phyloP scores from a whole-genome alignment of 2,888 invertebrate species.

The Aleiodes leptofemur region DNA sequence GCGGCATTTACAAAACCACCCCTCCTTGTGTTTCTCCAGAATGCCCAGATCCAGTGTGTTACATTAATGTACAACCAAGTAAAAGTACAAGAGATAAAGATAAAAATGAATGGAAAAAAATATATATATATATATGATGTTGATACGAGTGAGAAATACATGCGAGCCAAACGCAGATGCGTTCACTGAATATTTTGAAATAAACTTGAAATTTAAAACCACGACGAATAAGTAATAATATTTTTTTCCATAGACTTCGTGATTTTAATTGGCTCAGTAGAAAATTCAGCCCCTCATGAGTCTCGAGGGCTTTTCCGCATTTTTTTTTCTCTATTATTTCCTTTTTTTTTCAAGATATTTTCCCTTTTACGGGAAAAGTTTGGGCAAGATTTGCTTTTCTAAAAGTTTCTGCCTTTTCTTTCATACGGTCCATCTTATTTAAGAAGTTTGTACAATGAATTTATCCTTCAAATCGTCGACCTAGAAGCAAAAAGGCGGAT shows the following conservation, averaged over 20 bases:
- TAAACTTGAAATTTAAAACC: conserved; percentile 65
- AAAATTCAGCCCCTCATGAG: conserved; percentile 9
- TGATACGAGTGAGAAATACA: conserved; percentile 43
- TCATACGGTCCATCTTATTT: conserved; percentile 36
- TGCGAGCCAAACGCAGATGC: conserved; percentile 68
- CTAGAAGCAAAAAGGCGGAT: too few relatives aligned
- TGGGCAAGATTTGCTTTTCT: conserved; percentile 36
- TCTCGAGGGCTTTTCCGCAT: conserved; percentile 25
- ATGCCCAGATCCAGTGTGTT: conserved; percentile 46
- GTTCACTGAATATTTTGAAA: conserved; percentile 71
- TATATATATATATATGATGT: neutral
- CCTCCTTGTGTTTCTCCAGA: conserved; percentile 45
- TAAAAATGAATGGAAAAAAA: conserved; percentile 39
- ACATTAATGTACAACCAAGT: conserved; percentile 62
- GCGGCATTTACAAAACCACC: conserved; percentile 46
- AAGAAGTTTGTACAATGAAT: conserved; percentile 33
- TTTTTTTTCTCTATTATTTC: neutral
- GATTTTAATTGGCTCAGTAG: conserved; percentile 69
- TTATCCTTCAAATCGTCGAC: neutral
- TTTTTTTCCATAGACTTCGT: conserved; percentile 57
- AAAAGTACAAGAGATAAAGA: conserved; percentile 41
- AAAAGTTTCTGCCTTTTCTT: conserved; percentile 32
- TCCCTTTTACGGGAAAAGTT: conserved; percentile 37
- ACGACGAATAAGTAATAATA: conserved; percentile 72
- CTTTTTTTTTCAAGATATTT: conserved; percentile 27